Conservation (phyloP, 2,888 invertebrate species). For the Dicycla oo region DNA sequence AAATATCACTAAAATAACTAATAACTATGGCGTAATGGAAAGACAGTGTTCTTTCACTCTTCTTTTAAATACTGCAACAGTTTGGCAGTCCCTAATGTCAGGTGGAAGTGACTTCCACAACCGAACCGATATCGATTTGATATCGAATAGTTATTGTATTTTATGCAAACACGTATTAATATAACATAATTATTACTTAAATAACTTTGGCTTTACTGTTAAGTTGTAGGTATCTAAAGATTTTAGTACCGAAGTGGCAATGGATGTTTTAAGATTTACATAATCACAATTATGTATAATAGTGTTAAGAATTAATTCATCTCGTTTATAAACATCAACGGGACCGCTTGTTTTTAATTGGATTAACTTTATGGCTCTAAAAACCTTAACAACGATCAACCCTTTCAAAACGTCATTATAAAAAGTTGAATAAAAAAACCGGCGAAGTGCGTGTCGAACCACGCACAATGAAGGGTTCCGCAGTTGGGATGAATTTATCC, state of each 20-base stretch:
- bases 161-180: neutral
- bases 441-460: no score
- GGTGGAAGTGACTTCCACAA: no score
- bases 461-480: no score
- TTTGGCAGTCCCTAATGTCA: no score
- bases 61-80: no score
- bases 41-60: no score
- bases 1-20: no score
- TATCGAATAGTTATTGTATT: neutral
- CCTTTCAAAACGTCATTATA: slow-evolving; percentile 48
- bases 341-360: slow-evolving; percentile 40
- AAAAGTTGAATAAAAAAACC: slow-evolving; percentile 31
- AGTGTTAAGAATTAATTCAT: neutral
- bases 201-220: neutral
- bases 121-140: no score
- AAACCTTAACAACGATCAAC: slow-evolving; percentile 30
- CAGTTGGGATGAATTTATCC: no score
- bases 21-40: no score
- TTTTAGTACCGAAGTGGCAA: neutral
- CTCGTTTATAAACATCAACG: slow-evolving; percentile 41
- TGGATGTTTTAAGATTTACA: neutral
- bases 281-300: neutral
- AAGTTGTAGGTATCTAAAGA: neutral
- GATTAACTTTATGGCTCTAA: slow-evolving; percentile 41
- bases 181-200: neutral